Percentiles rank a stretch among this genome's conserved stretches.
Evolutionary conservation across 1,140 invertebrate species (phyloP).

Genomic region (Psilanteris sp.): DNA sequence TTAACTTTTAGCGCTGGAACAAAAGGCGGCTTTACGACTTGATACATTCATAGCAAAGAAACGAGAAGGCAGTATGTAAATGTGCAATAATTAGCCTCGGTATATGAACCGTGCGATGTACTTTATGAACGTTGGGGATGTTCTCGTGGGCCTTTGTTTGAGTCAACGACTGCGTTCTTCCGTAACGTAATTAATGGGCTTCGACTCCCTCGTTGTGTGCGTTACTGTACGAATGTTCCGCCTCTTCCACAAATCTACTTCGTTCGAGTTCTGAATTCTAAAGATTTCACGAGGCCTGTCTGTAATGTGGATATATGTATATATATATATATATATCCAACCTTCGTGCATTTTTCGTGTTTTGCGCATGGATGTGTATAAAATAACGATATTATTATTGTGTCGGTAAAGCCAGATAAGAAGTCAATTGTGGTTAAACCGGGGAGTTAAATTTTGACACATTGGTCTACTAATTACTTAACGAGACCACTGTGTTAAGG

Average conservation of each 20-base stretch:
- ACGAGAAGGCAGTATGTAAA: slow-evolving; percentile 70
- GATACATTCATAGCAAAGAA: slow-evolving; percentile 51
- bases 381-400: too few relatives aligned
- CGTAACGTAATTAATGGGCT: slow-evolving; percentile 79
- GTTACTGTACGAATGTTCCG: slow-evolving; percentile 54
- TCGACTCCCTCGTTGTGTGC: slow-evolving; percentile 61
- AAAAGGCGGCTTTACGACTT: slow-evolving; percentile 44
- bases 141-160: slow-evolving; percentile 73
- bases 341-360: too few relatives aligned
- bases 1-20: slow-evolving; percentile 39
- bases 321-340: too few relatives aligned
- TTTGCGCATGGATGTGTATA: too few relatives aligned
- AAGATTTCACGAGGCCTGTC: slow-evolving; percentile 40
- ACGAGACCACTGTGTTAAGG: too few relatives aligned
- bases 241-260: slow-evolving; percentile 65
- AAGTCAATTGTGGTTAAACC: too few relatives aligned
- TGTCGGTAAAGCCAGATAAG: too few relatives aligned
- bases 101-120: slow-evolving; percentile 72
- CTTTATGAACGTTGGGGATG: slow-evolving; percentile 66
- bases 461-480: too few relatives aligned
- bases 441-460: too few relatives aligned
- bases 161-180: slow-evolving; percentile 77
- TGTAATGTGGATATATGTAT: slow-evolving; percentile 21
- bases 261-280: slow-evolving; percentile 61
- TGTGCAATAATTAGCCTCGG: slow-evolving; percentile 73